Evolutionary conservation across 2,888 invertebrate genomes (phyloP).

Genomic region (Drosophila kambysellisi): DNA sequence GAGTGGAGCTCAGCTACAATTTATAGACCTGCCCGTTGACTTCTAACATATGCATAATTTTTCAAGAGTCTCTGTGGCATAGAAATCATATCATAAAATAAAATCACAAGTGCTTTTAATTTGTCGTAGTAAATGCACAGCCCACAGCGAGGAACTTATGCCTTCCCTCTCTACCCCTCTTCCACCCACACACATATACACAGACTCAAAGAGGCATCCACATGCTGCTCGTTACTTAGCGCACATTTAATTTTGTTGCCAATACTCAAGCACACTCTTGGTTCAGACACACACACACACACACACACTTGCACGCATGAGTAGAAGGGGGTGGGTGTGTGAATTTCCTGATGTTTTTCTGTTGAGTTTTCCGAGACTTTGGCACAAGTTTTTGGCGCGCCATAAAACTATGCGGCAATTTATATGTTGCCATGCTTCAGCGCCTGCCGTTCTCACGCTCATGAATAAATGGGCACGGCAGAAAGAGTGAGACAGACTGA

Average conservation of each 20-base stretch:
- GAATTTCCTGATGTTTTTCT: slow-evolving; percentile 16
- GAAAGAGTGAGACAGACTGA: not conserved
- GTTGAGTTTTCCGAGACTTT: slow-evolving; percentile 17
- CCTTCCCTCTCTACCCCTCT: not conserved
- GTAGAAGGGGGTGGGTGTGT: slow-evolving; percentile 19
- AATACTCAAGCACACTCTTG: slow-evolving; percentile 41
- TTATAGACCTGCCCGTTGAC: slow-evolving; percentile 76
- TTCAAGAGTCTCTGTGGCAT: slow-evolving; percentile 64
- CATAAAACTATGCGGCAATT: slow-evolving; percentile 78
- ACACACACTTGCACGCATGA: slow-evolving; percentile 3
- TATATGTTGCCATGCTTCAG: slow-evolving; percentile 66
- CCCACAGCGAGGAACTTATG: slow-evolving; percentile 22
- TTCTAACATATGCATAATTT: slow-evolving; percentile 79
- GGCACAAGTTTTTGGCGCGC: slow-evolving; percentile 60
- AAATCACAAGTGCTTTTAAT: slow-evolving; percentile 79
- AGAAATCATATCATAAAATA: slow-evolving; percentile 74
- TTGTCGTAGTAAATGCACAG: slow-evolving; percentile 69
- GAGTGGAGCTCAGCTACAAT: slow-evolving; percentile 42
- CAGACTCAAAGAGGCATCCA: slow-evolving; percentile 12
- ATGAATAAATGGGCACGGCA: slow-evolving; percentile 46
- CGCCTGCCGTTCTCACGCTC: slow-evolving; percentile 44
- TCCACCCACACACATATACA: not conserved
- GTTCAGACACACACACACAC: slow-evolving; percentile 1
- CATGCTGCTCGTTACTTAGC: slow-evolving; percentile 71
- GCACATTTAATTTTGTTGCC: slow-evolving; percentile 78